phyloP scores from a whole-genome alignment of 2,888 invertebrate genomes.

The Icerya purchasi region DNA sequence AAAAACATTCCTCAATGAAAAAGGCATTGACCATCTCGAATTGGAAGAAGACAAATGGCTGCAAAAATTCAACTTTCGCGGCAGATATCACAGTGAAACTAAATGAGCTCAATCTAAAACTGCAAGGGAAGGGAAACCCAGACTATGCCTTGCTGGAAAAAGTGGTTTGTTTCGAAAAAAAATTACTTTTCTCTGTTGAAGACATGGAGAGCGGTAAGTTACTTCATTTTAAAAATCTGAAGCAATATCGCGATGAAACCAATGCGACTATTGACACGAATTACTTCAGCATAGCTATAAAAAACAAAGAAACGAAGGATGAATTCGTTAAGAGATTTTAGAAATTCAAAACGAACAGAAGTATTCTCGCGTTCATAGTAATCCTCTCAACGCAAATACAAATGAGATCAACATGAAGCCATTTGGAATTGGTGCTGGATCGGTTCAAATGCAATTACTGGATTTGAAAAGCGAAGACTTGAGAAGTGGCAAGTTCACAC shows the following conservation, averaged over 20 bases:
- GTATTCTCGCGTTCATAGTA: conserved; percentile 4
- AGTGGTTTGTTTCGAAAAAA: neutral
- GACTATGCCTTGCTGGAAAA: neutral
- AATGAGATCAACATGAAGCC: conserved; percentile 1
- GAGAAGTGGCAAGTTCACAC: conserved; percentile 20
- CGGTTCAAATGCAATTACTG: conserved; percentile 19
- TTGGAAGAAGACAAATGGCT: too few species aligned
- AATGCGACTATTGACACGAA: neutral
- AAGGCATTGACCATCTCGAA: too few species aligned
- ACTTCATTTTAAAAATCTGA: neutral
- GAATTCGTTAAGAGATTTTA: conserved; percentile 2
- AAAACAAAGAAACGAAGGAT: neutral
- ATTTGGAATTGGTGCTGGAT: conserved; percentile 10
- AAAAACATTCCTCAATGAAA: neutral
- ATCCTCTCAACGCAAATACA: conserved; percentile 2
- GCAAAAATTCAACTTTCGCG: too few species aligned
- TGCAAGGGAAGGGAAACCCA: neutral
- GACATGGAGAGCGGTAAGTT: neutral
- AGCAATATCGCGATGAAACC: conserved; percentile 1
- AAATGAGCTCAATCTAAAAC: too few species aligned
- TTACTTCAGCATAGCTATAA: conserved; percentile 6
- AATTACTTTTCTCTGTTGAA: too few species aligned
- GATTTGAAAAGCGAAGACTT: conserved; percentile 21
- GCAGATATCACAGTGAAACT: too few species aligned
- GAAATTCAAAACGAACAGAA: conserved; percentile 4